Base-by-base conservation (phyloP, 2,797 vertebrate species). In the Mallotus villosus region DNA sequence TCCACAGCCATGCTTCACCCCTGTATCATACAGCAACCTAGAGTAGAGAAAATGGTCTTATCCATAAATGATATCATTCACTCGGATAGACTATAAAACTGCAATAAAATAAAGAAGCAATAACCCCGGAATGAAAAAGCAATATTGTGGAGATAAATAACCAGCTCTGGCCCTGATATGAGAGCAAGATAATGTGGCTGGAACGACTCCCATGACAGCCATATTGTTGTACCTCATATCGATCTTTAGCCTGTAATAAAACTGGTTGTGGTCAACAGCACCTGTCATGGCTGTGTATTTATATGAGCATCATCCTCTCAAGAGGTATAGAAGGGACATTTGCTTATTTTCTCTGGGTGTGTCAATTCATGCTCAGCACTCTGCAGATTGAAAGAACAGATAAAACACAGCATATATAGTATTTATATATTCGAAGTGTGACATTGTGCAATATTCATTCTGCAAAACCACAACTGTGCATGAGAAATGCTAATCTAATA, bases 311-410 rank as follows among this genome's bases (percentile, higher is more conserved):
- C 4, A 68, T 78, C 74, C 68, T 74, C 77, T 72, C 68, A 37
- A 73, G 71, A 71, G 65, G 59, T 57, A 77, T 75, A 72, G 78
- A 81, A 77, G 62, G 67, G 66, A 70, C 81, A 80, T 46, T 49
- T 76, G 72, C 59, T 55, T 63, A 80, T 37, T 55, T 68, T 65
- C 57, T 64, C 5, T 0, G 55, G 17, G 8, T 21, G 27, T 27
- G n/a, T 19, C 17, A 68, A 25, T 62, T 75, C 21, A 32, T 41
- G 32, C 5, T 0, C 6, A 34, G 32, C 6, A 34, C 32, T 34
- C 84, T 82, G 68, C 69, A 81, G 80, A 87, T 82, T 80, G 79
- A 84, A 87, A 83, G 86, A 82, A 67, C n/a, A 3, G 32, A 78
- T 85, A 85, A 85, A 83, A 75, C 70, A 75, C 67, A 78, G 74